A percentile compares a stretch with the other conserved stretches of the same genome.
phyloP scores from a whole-genome alignment of 2,888 invertebrate species.

The Zhengitettix transpicula region DNA sequence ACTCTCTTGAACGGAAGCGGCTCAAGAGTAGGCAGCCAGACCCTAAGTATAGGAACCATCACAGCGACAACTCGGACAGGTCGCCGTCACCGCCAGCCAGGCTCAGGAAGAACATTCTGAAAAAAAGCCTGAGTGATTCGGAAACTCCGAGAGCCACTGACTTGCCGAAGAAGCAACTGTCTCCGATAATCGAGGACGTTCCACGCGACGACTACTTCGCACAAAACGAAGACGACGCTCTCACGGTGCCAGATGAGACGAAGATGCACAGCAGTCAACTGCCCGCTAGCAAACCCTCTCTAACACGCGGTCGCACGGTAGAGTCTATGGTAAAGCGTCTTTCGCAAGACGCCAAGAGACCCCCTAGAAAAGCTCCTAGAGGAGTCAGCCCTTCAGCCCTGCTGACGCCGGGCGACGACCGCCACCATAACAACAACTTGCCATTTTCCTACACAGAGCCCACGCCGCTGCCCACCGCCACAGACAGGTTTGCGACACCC shows the following conservation, averaged over 20 bases:
- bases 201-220: conserved; percentile 51
- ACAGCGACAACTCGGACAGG: neutral
- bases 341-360: conserved; percentile 22
- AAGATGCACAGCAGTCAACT: conserved; percentile 29
- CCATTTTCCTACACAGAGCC: conserved; percentile 64
- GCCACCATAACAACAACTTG: conserved; percentile 52
- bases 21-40: conserved; percentile 25
- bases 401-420: conserved; percentile 39
- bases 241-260: conserved; percentile 16
- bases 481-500: conserved; percentile 7
- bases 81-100: neutral
- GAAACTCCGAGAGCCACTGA: conserved; percentile 4
- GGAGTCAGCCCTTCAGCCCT: conserved; percentile 17
- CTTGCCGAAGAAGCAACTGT: conserved; percentile 42
- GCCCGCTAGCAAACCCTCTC: too few species aligned
- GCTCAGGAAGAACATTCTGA: conserved; percentile 7
- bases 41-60: neutral
- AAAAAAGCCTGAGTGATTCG: conserved; percentile 30
- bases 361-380: conserved; percentile 7
- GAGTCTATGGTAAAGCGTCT: conserved; percentile 60
- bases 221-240: neutral
- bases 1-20: conserved; percentile 21
- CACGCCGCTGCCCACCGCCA: conserved; percentile 22
- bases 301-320: conserved; percentile 50
- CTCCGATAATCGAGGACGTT: conserved; percentile 63